These are phyloP conservation scores for Hylia prasina DNA, from an alignment of 2,113 vertebrate species.

Conservation along the genomic window DNA sequence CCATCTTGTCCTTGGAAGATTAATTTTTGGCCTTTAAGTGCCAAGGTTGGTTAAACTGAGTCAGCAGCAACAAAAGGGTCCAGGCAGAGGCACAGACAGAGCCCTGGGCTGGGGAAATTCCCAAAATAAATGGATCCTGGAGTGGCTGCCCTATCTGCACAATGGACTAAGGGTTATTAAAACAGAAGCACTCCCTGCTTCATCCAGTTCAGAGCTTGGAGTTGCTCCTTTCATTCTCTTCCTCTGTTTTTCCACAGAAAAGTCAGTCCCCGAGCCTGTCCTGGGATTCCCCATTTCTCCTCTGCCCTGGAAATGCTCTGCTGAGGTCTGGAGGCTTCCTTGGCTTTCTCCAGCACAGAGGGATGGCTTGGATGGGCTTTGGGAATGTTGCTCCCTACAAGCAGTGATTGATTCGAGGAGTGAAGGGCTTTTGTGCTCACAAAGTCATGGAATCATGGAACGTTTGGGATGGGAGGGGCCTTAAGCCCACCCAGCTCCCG, in stretches of 20 bases:
- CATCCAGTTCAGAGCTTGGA: not conserved
- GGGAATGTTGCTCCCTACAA: not conserved
- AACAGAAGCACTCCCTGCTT: slow-evolving; percentile 43
- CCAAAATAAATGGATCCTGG: not conserved
- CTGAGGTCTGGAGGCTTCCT: not conserved
- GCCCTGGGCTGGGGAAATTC: slow-evolving; percentile 8
- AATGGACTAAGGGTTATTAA: slow-evolving; percentile 46
- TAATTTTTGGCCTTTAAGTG: slow-evolving; percentile 60
- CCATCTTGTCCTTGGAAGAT: slow-evolving; percentile 63
- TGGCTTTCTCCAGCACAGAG: not conserved
- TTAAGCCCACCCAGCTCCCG: not conserved
- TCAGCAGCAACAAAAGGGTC: not conserved
- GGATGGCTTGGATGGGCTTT: not conserved
- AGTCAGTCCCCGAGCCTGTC: not conserved
- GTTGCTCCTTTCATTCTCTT: not conserved
- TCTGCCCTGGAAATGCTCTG: not conserved
- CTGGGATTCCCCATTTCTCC: not conserved
- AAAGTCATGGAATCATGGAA: not conserved
- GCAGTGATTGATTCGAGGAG: not conserved
- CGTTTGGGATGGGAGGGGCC: not conserved
- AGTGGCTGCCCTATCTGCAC: slow-evolving; percentile 20
- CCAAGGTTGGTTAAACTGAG: slow-evolving; percentile 61
- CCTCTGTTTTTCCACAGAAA: not conserved
- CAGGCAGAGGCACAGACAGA: slow-evolving; percentile 35
- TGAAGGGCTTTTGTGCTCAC: not conserved